phyloP scores from a whole-genome alignment of 2,113 vertebrate species.

The Hiodon alosoides region DNA sequence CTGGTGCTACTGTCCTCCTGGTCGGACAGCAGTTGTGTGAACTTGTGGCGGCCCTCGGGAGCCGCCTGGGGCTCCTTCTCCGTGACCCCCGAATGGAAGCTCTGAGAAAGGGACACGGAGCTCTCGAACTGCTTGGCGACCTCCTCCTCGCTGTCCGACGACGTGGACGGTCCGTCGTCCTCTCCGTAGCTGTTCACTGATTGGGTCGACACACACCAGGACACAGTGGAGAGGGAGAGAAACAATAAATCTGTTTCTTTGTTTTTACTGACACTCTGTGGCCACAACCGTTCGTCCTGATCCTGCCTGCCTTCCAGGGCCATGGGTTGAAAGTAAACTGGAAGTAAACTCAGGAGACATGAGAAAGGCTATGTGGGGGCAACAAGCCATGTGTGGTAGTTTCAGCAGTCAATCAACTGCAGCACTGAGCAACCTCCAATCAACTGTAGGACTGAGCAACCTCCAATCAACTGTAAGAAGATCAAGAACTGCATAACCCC shows the following conservation, averaged over 20 bases:
- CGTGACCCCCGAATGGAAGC: slow-evolving; percentile 48
- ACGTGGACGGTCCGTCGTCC: slow-evolving; percentile 55
- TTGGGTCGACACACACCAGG: slow-evolving; percentile 6
- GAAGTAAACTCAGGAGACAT: too few relatives aligned
- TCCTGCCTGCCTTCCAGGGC: too few relatives aligned
- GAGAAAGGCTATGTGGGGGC: too few relatives aligned
- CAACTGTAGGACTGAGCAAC: too few relatives aligned
- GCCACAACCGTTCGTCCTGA: too few relatives aligned
- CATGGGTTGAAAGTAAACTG: too few relatives aligned
- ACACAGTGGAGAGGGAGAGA: not conserved
- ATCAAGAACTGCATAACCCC: too few relatives aligned
- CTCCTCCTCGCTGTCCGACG: slow-evolving; percentile 70
- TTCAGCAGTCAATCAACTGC: too few relatives aligned
- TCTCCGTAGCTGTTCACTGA: slow-evolving; percentile 67
- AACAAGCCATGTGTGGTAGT: too few relatives aligned
- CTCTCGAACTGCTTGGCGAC: slow-evolving; percentile 76
- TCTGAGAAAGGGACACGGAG: slow-evolving; percentile 70
- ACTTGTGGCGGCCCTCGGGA: slow-evolving; percentile 48
- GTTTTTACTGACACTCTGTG: too few relatives aligned
- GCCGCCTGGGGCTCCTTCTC: slow-evolving; percentile 42
- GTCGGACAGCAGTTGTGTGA: slow-evolving; percentile 53
- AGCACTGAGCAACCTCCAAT: too few relatives aligned
- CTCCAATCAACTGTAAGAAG: too few relatives aligned
- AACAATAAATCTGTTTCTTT: not conserved
- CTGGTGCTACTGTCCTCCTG: slow-evolving; percentile 58